These are phyloP conservation scores for Brachionus plicatilis DNA, from an alignment of 1,140 invertebrate genomes.

Conservation along the genomic window DNA sequence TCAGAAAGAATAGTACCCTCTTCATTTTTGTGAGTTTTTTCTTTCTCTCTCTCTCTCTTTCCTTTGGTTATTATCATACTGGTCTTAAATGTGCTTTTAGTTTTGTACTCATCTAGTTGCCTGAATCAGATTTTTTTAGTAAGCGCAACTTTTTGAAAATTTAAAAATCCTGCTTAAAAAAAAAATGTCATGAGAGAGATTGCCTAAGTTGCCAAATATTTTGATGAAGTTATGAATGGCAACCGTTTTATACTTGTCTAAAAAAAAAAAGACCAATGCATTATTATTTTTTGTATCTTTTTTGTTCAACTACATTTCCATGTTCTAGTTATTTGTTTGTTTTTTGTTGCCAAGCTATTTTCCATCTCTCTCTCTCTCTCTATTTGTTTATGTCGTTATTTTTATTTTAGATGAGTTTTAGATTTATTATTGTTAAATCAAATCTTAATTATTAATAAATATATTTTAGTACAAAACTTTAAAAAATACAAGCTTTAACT, in stretches of 20 bases:
- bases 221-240: background rate
- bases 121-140: constrained; percentile 41
- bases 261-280: constrained; percentile 5
- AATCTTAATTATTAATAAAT: constrained; percentile 37
- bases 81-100: constrained; percentile 5
- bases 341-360: constrained; percentile 9
- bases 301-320: background rate
- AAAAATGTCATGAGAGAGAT: background rate
- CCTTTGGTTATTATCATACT: background rate
- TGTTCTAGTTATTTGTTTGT: background rate
- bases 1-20: background rate
- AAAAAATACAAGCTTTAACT: constrained; percentile 18
- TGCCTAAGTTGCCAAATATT: constrained; percentile 9
- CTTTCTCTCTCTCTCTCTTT: background rate
- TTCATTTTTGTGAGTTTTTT: background rate
- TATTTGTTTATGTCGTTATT: background rate
- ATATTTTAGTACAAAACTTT: constrained; percentile 39
- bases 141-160: constrained; percentile 31
- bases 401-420: constrained; percentile 39
- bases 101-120: constrained; percentile 22
- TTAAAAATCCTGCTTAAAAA: constrained; percentile 29
- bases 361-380: background rate
- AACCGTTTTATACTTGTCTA: background rate
- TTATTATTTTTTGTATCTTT: constrained; percentile 3
- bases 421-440: constrained; percentile 39